Percentiles rank a stretch among this genome's conserved stretches.
Conservation (phyloP, 2,797 vertebrate genomes). For the Ctenosaura bakeri region DNA sequence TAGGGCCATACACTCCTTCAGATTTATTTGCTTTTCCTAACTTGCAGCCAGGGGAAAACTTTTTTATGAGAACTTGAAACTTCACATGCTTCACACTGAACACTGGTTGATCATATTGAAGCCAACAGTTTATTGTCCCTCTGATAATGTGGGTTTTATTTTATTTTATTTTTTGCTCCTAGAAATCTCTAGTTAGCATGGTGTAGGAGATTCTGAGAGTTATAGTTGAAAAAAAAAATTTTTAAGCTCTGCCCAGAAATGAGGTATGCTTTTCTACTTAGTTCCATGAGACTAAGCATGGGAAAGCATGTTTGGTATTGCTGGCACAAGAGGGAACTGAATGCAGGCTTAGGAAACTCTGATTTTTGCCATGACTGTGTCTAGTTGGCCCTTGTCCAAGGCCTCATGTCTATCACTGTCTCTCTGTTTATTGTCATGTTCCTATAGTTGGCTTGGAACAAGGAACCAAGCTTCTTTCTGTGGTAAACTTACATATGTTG, state of each 20-base stretch:
- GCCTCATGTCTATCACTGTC: too few relatives aligned
- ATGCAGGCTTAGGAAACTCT: not conserved
- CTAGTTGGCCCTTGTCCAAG: not conserved
- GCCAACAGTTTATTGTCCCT: not conserved
- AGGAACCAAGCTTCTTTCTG: not conserved
- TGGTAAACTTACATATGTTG: not conserved
- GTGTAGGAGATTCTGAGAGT: not conserved
- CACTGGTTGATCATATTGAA: not conserved
- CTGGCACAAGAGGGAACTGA: not conserved
- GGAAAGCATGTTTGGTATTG: not conserved
- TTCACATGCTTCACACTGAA: not conserved
- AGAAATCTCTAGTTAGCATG: not conserved
- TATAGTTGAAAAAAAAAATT: too few relatives aligned
- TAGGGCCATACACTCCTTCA: not conserved
- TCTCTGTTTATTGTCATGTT: not conserved
- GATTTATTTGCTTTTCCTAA: not conserved
- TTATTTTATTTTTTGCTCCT: not conserved
- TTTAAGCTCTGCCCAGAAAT: not conserved
- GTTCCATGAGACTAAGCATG: not conserved
- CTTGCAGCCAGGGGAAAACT: not conserved
- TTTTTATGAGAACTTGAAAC: not conserved
- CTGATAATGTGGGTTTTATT: not conserved
- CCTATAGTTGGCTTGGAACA: not conserved
- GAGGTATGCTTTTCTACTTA: too few relatives aligned
- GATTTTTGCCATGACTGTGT: not conserved